Evolutionary conservation across 2,888 invertebrate species (phyloP).

Genomic region (Hipparchia semele): DNA sequence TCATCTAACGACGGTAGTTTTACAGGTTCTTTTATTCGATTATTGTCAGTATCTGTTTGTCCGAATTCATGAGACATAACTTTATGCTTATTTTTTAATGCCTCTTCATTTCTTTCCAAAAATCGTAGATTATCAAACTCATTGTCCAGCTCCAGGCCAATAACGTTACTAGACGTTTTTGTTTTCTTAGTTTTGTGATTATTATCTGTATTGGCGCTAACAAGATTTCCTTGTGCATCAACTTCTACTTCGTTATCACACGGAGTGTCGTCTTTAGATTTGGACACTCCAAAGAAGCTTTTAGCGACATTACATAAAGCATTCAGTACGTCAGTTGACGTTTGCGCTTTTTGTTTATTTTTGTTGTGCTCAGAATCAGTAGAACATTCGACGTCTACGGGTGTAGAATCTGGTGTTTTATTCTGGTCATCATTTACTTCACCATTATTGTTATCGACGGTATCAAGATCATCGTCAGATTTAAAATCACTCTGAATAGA

Average conservation of each 20-base stretch:
- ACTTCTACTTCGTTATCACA: conserved; percentile 65
- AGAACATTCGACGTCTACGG: conserved; percentile 19
- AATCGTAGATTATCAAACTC: conserved; percentile 61
- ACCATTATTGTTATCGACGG: conserved; percentile 38
- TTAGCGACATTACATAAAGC: conserved; percentile 68
- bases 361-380: conserved; percentile 41
- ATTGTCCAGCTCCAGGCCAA: conserved; percentile 60
- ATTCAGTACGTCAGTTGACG: conserved; percentile 59
- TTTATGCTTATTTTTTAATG: conserved; percentile 76
- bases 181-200: conserved; percentile 46
- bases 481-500: conserved; percentile 62
- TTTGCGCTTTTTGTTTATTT: conserved; percentile 51
- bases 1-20: conserved; percentile 54
- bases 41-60: conserved; percentile 61
- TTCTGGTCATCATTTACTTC: conserved; percentile 38
- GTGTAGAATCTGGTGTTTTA: conserved; percentile 39
- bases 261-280: conserved; percentile 46
- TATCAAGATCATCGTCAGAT: conserved; percentile 50
- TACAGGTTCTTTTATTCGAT: conserved; percentile 51
- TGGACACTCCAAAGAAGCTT: conserved; percentile 61
- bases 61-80: conserved; percentile 79
- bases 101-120: conserved; percentile 68
- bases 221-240: conserved; percentile 69
- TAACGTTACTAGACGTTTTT: conserved; percentile 63
- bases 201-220: conserved; percentile 46